A percentile compares a stretch with the other conserved stretches of the same genome.
phyloP scores from a whole-genome alignment of 2,797 vertebrate genomes.

The Dendrocincla tyrannina region DNA sequence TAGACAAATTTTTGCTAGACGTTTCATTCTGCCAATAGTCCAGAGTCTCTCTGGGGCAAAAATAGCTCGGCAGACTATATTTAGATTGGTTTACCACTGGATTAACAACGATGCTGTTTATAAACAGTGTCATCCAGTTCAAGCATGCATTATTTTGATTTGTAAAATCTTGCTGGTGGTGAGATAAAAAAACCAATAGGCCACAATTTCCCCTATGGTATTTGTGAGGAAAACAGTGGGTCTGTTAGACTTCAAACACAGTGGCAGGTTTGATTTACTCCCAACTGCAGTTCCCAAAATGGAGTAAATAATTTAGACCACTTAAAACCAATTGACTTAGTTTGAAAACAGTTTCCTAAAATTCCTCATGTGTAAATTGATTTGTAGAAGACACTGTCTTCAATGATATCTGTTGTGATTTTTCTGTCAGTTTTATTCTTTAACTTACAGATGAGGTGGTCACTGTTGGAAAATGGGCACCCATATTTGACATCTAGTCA shows the following conservation, averaged over 20 bases:
- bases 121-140: background rate
- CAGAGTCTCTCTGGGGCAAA: background rate
- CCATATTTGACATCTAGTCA: background rate
- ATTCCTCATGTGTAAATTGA: background rate
- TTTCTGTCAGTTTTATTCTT: background rate
- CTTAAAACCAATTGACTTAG: background rate
- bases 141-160: background rate
- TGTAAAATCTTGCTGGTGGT: background rate
- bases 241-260: background rate
- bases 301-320: background rate
- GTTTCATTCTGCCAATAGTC: background rate
- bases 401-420: background rate
- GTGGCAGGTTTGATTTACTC: background rate
- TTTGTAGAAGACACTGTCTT: background rate
- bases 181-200: background rate
- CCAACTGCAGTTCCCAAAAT: background rate
- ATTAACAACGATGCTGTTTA: background rate
- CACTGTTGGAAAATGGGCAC: background rate
- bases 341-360: background rate
- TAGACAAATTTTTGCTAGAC: background rate
- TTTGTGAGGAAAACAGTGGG: background rate
- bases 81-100: background rate
- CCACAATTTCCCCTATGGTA: background rate
- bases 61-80: background rate
- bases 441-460: background rate